Evolutionary conservation across 1,140 invertebrate genomes (phyloP).

Genomic region (Drosophila murphyi): DNA sequence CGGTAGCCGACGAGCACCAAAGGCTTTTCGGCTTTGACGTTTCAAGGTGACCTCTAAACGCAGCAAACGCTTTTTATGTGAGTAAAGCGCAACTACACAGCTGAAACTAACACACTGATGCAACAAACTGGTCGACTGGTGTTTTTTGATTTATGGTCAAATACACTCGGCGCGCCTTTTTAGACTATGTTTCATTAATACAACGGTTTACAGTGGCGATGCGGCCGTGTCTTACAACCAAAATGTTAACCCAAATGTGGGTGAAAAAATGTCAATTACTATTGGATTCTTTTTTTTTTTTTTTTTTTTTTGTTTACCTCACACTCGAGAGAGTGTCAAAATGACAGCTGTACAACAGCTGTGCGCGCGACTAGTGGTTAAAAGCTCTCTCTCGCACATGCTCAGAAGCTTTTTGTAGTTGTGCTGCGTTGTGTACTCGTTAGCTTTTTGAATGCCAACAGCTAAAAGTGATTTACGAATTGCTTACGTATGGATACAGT

Average conservation of each 20-base stretch:
- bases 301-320: constrained; percentile 47
- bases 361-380: constrained; percentile 16
- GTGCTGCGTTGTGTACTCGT: not conserved
- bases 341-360: constrained; percentile 52
- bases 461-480: not conserved
- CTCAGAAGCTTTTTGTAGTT: constrained; percentile 9
- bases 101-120: constrained; percentile 57
- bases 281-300: constrained; percentile 31
- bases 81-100: constrained; percentile 47
- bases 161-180: constrained; percentile 18
- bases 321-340: constrained; percentile 29
- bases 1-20: constrained; percentile 13
- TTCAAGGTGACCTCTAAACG: constrained; percentile 79
- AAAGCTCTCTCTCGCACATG: constrained; percentile 28
- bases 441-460: not conserved
- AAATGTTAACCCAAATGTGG: constrained; percentile 33
- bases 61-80: constrained; percentile 51
- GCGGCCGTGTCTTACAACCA: constrained; percentile 27
- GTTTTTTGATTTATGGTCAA: not conserved
- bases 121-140: constrained; percentile 52
- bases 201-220: not conserved
- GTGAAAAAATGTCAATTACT: constrained; percentile 40
- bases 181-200: constrained; percentile 41
- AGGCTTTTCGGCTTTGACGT: constrained; percentile 72
- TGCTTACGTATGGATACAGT: constrained; percentile 43